Evolutionary conservation across 2,888 invertebrate genomes (phyloP).

Genomic region (Apodemia hepburni): DNA sequence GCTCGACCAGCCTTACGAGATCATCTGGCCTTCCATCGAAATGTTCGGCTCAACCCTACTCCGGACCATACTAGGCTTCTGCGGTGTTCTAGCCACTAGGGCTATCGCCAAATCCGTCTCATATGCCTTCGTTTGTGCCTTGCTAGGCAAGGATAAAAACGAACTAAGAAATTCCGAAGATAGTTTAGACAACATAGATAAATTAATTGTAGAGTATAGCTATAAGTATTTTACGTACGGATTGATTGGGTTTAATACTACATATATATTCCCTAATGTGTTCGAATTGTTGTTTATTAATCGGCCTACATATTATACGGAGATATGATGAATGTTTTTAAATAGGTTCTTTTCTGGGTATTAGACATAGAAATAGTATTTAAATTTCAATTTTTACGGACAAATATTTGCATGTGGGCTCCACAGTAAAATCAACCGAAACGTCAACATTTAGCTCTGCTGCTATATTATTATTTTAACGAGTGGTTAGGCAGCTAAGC

Average conservation of each 20-base stretch:
- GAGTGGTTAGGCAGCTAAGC: no score
- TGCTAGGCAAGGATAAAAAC: constrained; percentile 84
- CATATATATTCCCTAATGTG: constrained; percentile 88
- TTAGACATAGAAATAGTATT: not conserved
- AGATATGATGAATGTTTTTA: constrained; percentile 78
- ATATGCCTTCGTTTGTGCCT: constrained; percentile 84
- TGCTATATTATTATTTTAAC: not conserved
- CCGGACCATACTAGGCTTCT: constrained; percentile 87
- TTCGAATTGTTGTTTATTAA: constrained; percentile 89
- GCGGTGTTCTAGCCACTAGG: constrained; percentile 85
- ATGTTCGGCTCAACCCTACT: constrained; percentile 85
- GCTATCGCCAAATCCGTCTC: constrained; percentile 84
- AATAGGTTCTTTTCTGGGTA: not conserved
- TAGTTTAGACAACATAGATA: constrained; percentile 84
- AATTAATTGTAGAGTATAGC: constrained; percentile 89
- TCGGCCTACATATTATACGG: constrained; percentile 91
- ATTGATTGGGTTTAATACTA: constrained; percentile 88
- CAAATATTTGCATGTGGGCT: not conserved
- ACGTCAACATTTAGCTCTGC: not conserved
- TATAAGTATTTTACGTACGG: constrained; percentile 92
- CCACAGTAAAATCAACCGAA: not conserved
- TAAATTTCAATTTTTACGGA: not conserved
- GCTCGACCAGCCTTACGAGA: constrained; percentile 85
- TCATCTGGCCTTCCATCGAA: constrained; percentile 88
- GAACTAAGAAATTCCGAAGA: constrained; percentile 83